A percentile compares a stretch with the other conserved stretches of the same genome.
Evolutionary conservation across 2,113 vertebrate genomes (phyloP).

Genomic region (Chauna torquata): DNA sequence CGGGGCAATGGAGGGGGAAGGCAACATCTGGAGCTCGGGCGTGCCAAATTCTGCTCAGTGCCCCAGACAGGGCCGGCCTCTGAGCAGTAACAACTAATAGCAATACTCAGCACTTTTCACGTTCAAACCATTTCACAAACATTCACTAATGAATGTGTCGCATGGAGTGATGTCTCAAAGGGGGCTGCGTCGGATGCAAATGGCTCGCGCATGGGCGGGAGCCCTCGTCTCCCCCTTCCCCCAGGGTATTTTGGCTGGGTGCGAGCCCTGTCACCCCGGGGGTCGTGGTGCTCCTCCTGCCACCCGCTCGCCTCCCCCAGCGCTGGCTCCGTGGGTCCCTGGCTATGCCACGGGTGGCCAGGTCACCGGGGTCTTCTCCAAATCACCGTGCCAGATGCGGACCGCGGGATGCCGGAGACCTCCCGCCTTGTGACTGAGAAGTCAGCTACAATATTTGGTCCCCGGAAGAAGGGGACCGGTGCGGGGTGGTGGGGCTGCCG

Average conservation of each 20-base stretch:
- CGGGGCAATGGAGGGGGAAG: neutral
- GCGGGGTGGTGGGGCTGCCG: no score
- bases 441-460: neutral
- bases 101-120: slow-evolving; percentile 41
- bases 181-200: neutral
- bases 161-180: slow-evolving; percentile 48
- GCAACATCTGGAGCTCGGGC: rapidly evolving
- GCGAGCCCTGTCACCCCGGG: neutral
- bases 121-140: slow-evolving; percentile 62
- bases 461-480: neutral
- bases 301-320: neutral
- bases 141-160: slow-evolving; percentile 57
- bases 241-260: neutral
- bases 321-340: neutral
- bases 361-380: neutral
- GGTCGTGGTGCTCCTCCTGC: neutral
- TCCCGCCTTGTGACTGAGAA: neutral
- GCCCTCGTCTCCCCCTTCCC: neutral
- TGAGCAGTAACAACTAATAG: slow-evolving; percentile 2
- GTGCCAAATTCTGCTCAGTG: neutral
- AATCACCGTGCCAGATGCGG: neutral
- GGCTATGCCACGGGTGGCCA: neutral
- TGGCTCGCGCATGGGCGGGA: neutral
- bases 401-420: neutral
- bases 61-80: neutral